phyloP scores from a whole-genome alignment of 2,797 vertebrate genomes.

The Morus bassanus region DNA sequence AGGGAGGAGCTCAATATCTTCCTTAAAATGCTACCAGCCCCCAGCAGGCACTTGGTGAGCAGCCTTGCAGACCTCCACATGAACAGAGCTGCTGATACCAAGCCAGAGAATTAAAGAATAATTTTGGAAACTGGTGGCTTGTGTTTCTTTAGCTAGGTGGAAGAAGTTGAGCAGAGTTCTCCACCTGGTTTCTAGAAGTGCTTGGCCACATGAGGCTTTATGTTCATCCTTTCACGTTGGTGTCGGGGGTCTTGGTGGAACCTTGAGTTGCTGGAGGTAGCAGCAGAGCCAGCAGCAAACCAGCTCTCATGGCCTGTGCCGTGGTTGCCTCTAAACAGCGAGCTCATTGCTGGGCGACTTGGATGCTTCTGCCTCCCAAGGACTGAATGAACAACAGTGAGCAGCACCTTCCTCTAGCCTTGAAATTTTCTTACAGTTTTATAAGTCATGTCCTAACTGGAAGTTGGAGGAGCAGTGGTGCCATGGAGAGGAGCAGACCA shows the following conservation, averaged over 20 bases:
- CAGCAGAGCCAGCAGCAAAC: neutral
- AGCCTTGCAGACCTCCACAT: neutral
- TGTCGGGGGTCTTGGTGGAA: neutral
- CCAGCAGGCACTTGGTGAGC: neutral
- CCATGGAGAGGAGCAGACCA: neutral
- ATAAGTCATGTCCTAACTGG: neutral
- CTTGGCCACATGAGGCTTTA: neutral
- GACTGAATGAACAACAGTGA: no score
- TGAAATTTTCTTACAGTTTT: neutral
- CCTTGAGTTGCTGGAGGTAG: neutral
- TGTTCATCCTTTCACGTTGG: neutral
- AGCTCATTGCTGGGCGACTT: neutral
- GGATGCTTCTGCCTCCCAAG: neutral
- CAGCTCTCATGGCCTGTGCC: neutral
- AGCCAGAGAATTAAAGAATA: neutral
- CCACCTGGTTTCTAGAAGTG: neutral
- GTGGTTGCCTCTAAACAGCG: neutral
- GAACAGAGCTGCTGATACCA: neutral
- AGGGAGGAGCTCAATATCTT: neutral
- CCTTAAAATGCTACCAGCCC: neutral
- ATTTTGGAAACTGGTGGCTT: neutral
- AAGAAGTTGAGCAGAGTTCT: neutral
- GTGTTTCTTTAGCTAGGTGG: neutral
- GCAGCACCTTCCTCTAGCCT: neutral
- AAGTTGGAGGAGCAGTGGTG: no score